Evolutionary conservation across 1,140 invertebrate species (phyloP).

Genomic region (Dryas iulia): DNA sequence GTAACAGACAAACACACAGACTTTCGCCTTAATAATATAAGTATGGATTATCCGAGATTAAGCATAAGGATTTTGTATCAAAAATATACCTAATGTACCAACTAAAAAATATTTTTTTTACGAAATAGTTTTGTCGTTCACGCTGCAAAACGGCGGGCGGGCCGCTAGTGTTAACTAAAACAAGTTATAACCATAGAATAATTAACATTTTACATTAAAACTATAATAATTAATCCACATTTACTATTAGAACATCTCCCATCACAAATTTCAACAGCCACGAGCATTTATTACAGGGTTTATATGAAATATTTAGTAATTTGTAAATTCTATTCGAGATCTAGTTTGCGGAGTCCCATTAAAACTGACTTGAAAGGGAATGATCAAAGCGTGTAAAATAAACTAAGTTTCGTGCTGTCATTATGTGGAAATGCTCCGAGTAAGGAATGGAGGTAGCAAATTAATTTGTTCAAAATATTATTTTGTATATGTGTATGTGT

Average conservation of each 20-base stretch:
- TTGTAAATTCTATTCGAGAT: not conserved
- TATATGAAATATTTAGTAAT: not conserved
- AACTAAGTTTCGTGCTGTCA: slow-evolving; percentile 2
- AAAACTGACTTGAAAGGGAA: not conserved
- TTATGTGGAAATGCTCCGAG: not conserved
- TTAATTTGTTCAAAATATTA: not conserved
- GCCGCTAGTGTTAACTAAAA: too few relatives aligned
- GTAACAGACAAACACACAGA: too few relatives aligned
- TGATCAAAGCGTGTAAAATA: slow-evolving; percentile 13
- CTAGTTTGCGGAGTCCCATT: not conserved
- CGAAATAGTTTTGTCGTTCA: too few relatives aligned
- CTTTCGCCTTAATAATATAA: too few relatives aligned
- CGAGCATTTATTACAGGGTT: not conserved
- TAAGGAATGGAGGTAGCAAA: not conserved
- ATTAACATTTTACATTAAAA: too few relatives aligned
- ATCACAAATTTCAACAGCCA: not conserved
- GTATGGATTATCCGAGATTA: too few relatives aligned
- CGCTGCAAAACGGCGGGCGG: too few relatives aligned
- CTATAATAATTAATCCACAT: too few relatives aligned
- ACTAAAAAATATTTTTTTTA: too few relatives aligned
- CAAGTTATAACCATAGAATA: too few relatives aligned
- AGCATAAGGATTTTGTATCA: too few relatives aligned
- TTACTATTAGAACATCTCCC: not conserved
- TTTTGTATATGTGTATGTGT: not conserved
- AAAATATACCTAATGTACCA: too few relatives aligned